Percentiles rank a stretch among this genome's conserved stretches.
These are phyloP conservation scores for Aphelocoma californica DNA, from an alignment of 2,797 vertebrate genomes.

Conservation along the genomic window DNA sequence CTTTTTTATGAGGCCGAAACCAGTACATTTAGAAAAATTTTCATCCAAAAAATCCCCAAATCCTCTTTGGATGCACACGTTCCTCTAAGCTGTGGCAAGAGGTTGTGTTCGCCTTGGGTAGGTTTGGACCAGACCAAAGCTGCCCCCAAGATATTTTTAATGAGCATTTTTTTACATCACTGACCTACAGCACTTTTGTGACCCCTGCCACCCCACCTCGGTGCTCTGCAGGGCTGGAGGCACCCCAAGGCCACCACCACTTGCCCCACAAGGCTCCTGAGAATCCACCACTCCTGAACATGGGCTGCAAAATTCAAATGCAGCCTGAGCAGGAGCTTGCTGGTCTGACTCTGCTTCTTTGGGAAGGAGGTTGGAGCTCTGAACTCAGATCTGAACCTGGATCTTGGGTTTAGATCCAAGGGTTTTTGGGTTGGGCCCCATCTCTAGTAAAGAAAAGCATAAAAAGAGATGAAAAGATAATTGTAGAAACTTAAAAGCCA, in stretches of 20 bases:
- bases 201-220: background rate
- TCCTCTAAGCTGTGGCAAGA: background rate
- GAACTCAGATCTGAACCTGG: slow-evolving; percentile 45
- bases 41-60: fast-evolving
- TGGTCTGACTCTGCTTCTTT: background rate
- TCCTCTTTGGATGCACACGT: fast-evolving
- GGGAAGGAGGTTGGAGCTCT: background rate
- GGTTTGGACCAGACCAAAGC: background rate
- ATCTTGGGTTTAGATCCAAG: slow-evolving; percentile 35
- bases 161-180: background rate
- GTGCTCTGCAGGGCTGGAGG: background rate
- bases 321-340: background rate
- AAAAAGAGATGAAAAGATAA: slow-evolving; percentile 68
- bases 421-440: slow-evolving; percentile 39
- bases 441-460: slow-evolving; percentile 33
- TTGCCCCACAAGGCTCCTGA: background rate
- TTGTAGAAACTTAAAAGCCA: slow-evolving; percentile 59
- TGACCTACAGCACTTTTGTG: background rate
- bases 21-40: background rate
- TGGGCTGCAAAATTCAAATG: background rate
- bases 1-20: background rate
- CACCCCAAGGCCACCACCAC: background rate
- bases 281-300: background rate
- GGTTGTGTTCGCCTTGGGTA: background rate
- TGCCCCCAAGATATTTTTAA: background rate